phyloP scores from a whole-genome alignment of 1,140 invertebrate species.

The Tetragonula clypearis region DNA sequence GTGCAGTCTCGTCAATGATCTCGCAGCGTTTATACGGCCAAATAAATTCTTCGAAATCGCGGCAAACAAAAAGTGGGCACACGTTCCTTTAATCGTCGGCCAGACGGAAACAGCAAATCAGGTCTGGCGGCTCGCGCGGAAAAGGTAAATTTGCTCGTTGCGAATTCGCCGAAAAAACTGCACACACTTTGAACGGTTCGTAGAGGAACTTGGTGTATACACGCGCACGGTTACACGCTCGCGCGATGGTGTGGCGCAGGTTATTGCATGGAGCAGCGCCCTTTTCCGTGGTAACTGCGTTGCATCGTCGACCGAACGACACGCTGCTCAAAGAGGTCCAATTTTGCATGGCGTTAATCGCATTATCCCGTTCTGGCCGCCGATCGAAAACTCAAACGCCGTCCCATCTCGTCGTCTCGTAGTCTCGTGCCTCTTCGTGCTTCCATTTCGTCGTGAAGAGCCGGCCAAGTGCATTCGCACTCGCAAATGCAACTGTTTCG shows the following conservation, averaged over 20 bases:
- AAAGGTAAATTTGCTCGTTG: slow-evolving; percentile 64
- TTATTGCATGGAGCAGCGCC: slow-evolving; percentile 64
- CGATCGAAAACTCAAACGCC: slow-evolving; percentile 68
- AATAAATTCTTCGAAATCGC: slow-evolving; percentile 33
- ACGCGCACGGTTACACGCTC: slow-evolving; percentile 29
- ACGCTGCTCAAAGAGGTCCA: slow-evolving; percentile 73
- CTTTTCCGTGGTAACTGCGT: slow-evolving; percentile 68
- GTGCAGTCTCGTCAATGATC: neutral
- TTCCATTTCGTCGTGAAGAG: slow-evolving; percentile 50
- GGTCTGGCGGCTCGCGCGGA: slow-evolving; percentile 26
- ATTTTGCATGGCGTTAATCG: slow-evolving; percentile 72
- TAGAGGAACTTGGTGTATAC: slow-evolving; percentile 2
- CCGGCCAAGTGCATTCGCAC: neutral
- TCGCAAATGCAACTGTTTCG: neutral
- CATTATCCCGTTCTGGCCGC: slow-evolving; percentile 60
- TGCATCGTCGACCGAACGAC: slow-evolving; percentile 69
- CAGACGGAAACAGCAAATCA: slow-evolving; percentile 61
- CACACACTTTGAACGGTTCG: slow-evolving; percentile 57
- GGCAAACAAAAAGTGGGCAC: slow-evolving; percentile 2
- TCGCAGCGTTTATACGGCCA: neutral
- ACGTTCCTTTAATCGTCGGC: slow-evolving; percentile 47
- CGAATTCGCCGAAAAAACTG: slow-evolving; percentile 64
- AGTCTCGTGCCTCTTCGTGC: slow-evolving; percentile 27
- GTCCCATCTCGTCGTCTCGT: slow-evolving; percentile 46
- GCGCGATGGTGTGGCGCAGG: slow-evolving; percentile 41